Conservation (phyloP, 2,113 vertebrate genomes). For the Macrotus californicus region DNA sequence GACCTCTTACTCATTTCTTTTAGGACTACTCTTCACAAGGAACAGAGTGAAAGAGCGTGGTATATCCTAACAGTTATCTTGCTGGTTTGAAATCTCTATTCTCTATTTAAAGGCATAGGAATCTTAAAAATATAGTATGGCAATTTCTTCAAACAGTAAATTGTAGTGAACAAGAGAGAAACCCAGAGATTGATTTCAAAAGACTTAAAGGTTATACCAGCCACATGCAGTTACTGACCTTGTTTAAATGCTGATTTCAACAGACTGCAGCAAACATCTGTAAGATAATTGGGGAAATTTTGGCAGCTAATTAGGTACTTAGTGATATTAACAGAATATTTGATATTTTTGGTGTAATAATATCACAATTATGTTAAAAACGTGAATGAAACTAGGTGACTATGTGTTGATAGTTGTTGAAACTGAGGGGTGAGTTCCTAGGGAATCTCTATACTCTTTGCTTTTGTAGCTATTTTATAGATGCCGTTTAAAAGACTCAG, state of each 20-base stretch:
- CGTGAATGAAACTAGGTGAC: background rate
- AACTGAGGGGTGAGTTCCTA: background rate
- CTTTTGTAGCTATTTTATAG: background rate
- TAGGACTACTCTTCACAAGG: background rate
- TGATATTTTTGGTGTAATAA: background rate
- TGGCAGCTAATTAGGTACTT: background rate
- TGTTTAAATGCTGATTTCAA: background rate
- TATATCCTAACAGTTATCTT: background rate
- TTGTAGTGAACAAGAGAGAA: background rate
- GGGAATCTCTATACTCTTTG: background rate
- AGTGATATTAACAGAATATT: conserved; percentile 13
- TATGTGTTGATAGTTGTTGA: background rate
- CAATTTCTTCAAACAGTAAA: background rate
- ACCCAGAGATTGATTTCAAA: background rate
- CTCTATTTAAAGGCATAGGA: background rate
- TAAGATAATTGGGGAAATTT: background rate
- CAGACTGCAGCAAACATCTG: background rate
- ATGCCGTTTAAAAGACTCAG: background rate
- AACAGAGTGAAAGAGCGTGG: background rate
- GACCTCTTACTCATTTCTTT: background rate
- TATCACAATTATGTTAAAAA: conserved; percentile 19
- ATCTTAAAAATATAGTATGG: background rate
- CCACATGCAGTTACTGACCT: background rate
- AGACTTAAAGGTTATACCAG: background rate
- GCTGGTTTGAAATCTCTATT: background rate